These are phyloP conservation scores for Galeruca laticollis DNA, from an alignment of 2,888 invertebrate genomes.

Conservation along the genomic window DNA sequence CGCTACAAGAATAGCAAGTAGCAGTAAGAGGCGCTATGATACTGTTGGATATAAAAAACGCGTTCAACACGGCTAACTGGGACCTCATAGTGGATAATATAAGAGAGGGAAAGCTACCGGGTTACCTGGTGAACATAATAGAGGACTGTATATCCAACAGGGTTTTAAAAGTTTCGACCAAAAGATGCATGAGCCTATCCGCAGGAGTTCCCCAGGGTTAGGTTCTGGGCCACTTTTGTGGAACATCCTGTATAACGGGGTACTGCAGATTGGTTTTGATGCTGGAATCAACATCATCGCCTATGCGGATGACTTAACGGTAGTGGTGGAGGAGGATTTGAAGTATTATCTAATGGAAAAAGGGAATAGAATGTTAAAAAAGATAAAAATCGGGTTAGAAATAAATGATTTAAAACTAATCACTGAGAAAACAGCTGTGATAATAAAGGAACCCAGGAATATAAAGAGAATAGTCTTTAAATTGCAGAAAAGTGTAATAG, in stretches of 20 bases:
- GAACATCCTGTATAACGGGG: constrained; percentile 35
- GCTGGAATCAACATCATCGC: neutral
- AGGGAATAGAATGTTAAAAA: neutral
- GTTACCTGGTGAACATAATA: constrained; percentile 24
- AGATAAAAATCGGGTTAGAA: neutral
- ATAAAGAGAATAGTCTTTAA: constrained; percentile 9
- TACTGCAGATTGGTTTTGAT: constrained; percentile 1
- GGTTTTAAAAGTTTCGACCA: neutral
- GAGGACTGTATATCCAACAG: neutral
- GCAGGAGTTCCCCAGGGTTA: constrained; percentile 41
- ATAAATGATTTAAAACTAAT: neutral
- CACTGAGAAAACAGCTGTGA: neutral
- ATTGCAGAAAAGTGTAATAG: neutral
- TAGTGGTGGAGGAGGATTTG: neutral
- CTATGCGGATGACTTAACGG: constrained; percentile 5
- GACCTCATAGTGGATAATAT: constrained; percentile 14
- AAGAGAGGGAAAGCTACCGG: too few species aligned
- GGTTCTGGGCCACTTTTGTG: constrained; percentile 37
- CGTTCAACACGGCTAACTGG: too few species aligned
- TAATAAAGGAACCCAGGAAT: constrained; percentile 11
- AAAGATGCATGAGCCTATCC: neutral
- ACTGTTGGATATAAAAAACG: too few species aligned
- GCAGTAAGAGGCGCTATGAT: too few species aligned
- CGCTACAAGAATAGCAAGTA: too few species aligned
- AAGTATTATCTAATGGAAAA: neutral